Evolutionary conservation across 2,797 vertebrate genomes (phyloP).

Genomic region (Craterocephalus amniculus): DNA sequence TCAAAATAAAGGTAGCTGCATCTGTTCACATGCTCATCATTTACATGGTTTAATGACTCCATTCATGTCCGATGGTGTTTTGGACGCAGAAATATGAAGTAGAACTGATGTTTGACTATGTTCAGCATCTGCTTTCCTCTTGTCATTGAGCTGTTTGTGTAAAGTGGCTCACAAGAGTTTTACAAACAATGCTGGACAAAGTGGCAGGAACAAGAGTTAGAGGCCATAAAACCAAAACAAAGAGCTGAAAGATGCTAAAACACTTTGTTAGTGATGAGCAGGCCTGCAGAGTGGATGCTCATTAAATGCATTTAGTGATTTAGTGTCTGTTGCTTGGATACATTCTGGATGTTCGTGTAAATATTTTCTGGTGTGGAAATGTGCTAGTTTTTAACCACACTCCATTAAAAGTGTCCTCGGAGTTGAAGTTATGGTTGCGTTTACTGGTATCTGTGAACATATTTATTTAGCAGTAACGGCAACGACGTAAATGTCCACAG

Average conservation of each 20-base stretch:
- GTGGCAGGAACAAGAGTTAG: background rate
- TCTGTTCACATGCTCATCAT: too few relatives aligned
- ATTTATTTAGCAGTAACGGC: conserved; percentile 17
- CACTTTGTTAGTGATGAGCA: background rate
- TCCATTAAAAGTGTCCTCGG: conserved; percentile 12
- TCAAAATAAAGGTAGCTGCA: too few relatives aligned
- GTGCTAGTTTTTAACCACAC: background rate
- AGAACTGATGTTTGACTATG: too few relatives aligned
- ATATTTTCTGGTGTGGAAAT: background rate
- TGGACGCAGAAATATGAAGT: background rate
- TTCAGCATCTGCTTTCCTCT: too few relatives aligned
- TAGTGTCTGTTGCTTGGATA: background rate
- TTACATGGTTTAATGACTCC: too few relatives aligned
- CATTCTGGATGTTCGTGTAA: background rate
- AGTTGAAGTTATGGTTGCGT: background rate
- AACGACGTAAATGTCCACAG: conserved; percentile 8
- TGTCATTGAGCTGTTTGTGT: too few relatives aligned
- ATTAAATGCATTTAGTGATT: background rate
- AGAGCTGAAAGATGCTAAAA: too few relatives aligned
- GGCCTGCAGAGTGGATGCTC: background rate
- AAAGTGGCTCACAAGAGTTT: background rate
- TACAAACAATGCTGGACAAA: background rate
- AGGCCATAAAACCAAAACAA: background rate
- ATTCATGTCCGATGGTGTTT: too few relatives aligned
- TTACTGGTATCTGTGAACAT: conserved; percentile 18